Percentiles rank a stretch among this genome's conserved stretches.
These are phyloP conservation scores for Pangasius larnaudii DNA, from an alignment of 2,797 vertebrate species.

Conservation along the genomic window DNA sequence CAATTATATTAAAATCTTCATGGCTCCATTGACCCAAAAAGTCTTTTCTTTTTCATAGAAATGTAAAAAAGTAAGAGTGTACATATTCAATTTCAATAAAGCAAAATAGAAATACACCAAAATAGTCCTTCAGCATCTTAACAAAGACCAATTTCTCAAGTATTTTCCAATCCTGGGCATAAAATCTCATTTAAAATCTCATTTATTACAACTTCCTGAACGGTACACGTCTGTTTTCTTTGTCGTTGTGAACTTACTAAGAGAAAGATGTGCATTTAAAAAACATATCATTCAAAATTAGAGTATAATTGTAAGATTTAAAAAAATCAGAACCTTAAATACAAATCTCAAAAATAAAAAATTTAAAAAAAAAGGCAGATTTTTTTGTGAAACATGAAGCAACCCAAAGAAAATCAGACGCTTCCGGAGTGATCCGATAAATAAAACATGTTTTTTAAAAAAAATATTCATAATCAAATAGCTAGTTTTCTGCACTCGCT, in stretches of 20 bases:
- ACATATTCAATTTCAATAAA: not conserved
- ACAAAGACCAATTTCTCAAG: too few relatives aligned
- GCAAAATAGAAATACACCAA: not conserved
- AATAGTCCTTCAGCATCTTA: not conserved
- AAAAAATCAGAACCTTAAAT: not conserved
- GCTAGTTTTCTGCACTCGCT: not conserved
- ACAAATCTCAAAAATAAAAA: not conserved
- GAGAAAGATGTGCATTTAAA: not conserved
- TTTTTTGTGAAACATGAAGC: not conserved
- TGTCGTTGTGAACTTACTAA: not conserved
- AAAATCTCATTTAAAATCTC: not conserved
- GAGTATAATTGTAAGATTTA: not conserved
- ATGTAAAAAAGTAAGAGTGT: not conserved
- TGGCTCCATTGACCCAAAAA: not conserved
- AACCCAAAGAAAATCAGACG: not conserved
- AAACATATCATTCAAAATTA: not conserved
- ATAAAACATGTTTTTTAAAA: too few relatives aligned
- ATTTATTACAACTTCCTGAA: not conserved
- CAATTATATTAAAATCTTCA: not conserved
- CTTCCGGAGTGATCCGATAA: not conserved
- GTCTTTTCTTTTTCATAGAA: not conserved
- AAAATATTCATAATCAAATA: not conserved
- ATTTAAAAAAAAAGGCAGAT: too few relatives aligned
- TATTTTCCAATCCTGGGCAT: not conserved
- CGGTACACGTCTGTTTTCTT: not conserved